Percentiles rank a stretch among this genome's conserved stretches.
Evolutionary conservation across 2,888 invertebrate genomes (phyloP).

Genomic region (Ormyrus thymus): DNA sequence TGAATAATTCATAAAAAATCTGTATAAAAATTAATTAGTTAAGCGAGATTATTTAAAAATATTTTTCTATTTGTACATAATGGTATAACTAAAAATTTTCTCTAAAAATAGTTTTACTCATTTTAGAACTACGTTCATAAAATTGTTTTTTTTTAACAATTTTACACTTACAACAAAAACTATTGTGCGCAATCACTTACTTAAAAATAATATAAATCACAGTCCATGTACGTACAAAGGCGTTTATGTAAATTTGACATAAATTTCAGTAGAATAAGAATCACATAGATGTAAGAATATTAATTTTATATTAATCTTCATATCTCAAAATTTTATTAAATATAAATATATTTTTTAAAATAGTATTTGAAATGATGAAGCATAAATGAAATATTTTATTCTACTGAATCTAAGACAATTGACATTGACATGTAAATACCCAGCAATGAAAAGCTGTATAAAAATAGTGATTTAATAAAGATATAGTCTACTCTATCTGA

Average conservation of each 20-base stretch:
- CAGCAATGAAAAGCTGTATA: slow-evolving; percentile 27
- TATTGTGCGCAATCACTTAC: slow-evolving; percentile 7
- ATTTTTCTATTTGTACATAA: slow-evolving; percentile 40
- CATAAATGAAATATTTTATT: too few relatives aligned
- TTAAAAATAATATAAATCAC: slow-evolving; percentile 49
- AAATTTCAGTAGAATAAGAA: background rate
- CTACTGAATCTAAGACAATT: slow-evolving; percentile 2
- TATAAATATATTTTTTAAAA: too few relatives aligned
- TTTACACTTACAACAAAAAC: slow-evolving; percentile 17
- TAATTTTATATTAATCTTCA: too few relatives aligned
- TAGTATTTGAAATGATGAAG: too few relatives aligned
- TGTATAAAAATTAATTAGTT: slow-evolving; percentile 26
- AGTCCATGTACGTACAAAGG: slow-evolving; percentile 39
- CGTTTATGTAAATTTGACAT: slow-evolving; percentile 29
- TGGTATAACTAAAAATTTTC: slow-evolving; percentile 25
- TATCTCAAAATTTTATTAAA: too few relatives aligned
- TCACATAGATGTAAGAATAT: too few relatives aligned
- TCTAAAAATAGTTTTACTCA: slow-evolving; percentile 7
- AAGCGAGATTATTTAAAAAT: slow-evolving; percentile 23
- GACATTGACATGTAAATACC: slow-evolving; percentile 34
- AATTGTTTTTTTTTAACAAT: slow-evolving; percentile 4
- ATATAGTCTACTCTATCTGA: slow-evolving; percentile 14
- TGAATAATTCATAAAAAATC: slow-evolving; percentile 1
- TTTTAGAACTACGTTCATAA: background rate
- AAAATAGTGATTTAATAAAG: background rate